Base-by-base conservation (phyloP, 2,113 vertebrate species). In the Dolichotis patagonum region DNA sequence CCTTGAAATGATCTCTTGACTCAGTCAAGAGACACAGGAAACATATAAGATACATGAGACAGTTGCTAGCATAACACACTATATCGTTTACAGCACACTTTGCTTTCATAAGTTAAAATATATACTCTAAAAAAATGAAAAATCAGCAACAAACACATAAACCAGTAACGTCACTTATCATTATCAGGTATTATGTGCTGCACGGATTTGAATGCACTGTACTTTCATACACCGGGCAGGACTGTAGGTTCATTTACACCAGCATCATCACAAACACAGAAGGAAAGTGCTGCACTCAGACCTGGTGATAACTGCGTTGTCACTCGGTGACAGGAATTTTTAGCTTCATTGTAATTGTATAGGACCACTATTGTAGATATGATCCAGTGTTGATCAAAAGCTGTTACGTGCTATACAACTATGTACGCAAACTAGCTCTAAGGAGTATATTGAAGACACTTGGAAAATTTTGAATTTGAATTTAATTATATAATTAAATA, bases 401-500 rank as follows among this genome's bases (percentile, higher is more conserved):
- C 13, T 86, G n/a, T 52, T 46, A 6, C 20, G 63, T 65, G 20
- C 16, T 14, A 3, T 30, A 20, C 58, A 9, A 35, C 38, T 73
- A 26, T 30, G 22, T 20, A 88, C 2, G 38, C 4, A 85, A 85
- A 46, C 14, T 4, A 82, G 19, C 1, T 83, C 43, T 91, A 89
- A 93, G 78, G 38, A 52, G 78, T 26, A 71, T 38, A 54, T 20
- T 84, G 3, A 22, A 95, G 41, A 91, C 26, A 83, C 41, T 0
- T 63, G 7, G 5, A 88, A 38, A 69, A 10, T n/a, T 96, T 88
- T 63, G 10, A 91, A 92, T 46, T 80, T 46, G 7, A 11, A 85
- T 28, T 90, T 87, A 75, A 90, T 71, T 80, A 73, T 12, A 73
- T 30, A 88, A 93, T 56, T 87, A 75, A 95, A 67, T 10, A 93